phyloP scores from a whole-genome alignment of 2,888 invertebrate genomes.

The Amphipyra tragopoginis region DNA sequence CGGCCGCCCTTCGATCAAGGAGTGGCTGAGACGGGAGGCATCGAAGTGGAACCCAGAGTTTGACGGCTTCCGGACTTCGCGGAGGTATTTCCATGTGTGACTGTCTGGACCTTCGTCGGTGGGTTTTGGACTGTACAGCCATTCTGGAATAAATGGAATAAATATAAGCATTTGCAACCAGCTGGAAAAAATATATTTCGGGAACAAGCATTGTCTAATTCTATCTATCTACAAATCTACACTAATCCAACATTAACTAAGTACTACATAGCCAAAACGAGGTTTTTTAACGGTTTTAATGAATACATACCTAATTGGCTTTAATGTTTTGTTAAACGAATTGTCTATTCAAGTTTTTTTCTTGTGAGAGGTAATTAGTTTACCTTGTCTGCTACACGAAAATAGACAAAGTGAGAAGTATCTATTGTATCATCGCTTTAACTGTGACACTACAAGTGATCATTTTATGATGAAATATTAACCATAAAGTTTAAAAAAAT shows the following conservation, averaged over 20 bases:
- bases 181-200: not conserved
- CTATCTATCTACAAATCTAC: not conserved
- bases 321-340: not conserved
- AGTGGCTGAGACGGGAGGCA: constrained; percentile 74
- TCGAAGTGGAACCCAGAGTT: constrained; percentile 85
- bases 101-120: constrained; percentile 74
- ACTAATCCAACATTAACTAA: no score
- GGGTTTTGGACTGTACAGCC: constrained; percentile 83
- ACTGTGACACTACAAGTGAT: no score
- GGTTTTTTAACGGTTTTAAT: not conserved
- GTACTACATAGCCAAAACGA: constrained; percentile 2
- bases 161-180: not conserved
- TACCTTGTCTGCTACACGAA: no score
- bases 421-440: no score
- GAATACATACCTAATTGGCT: constrained; percentile 12
- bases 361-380: no score
- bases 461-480: no score
- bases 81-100: constrained; percentile 86
- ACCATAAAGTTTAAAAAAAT: no score
- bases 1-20: constrained; percentile 67
- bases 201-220: constrained; percentile 12
- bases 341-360: no score
- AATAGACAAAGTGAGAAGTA: no score
- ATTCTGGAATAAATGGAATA: constrained; percentile 72
- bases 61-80: constrained; percentile 84